phyloP scores from a whole-genome alignment of 2,113 vertebrate species.

The Oreotrochilus melanogaster region DNA sequence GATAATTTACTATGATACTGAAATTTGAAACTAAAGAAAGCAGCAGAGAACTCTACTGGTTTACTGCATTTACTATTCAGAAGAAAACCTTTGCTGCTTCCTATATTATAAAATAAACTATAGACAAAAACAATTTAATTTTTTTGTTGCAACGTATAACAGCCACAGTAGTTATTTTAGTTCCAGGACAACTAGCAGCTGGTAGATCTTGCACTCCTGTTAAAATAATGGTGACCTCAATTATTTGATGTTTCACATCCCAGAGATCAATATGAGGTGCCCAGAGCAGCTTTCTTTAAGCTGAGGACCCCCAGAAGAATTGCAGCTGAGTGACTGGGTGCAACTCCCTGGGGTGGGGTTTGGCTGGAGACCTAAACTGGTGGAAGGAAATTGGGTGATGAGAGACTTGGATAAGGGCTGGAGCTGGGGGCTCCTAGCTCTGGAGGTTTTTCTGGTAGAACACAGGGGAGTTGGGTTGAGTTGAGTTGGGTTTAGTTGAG shows the following conservation, averaged over 20 bases:
- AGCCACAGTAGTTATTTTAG: not conserved
- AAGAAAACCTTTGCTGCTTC: not conserved
- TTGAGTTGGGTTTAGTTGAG: not conserved
- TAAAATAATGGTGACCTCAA: not conserved
- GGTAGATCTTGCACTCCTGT: not conserved
- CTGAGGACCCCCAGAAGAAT: not conserved
- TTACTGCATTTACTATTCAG: not conserved
- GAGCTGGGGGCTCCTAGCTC: not conserved
- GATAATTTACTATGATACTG: not conserved
- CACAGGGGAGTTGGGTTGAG: rapidly evolving
- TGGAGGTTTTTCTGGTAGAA: rapidly evolving
- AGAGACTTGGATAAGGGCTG: not conserved
- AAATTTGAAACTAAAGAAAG: not conserved
- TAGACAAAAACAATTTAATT: not conserved
- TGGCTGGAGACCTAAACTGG: not conserved
- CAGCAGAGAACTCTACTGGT: not conserved
- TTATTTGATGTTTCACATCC: not conserved
- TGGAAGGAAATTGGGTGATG: not conserved
- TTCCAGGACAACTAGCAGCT: not conserved
- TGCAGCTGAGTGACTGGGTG: not conserved
- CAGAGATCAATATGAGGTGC: not conserved
- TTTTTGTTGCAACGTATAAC: not conserved
- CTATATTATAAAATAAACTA: not conserved
- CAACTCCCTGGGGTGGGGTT: rapidly evolving
- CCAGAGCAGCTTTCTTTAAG: not conserved